Base-by-base conservation (phyloP, 2,888 invertebrate species). In the Lepas anatifera region DNA sequence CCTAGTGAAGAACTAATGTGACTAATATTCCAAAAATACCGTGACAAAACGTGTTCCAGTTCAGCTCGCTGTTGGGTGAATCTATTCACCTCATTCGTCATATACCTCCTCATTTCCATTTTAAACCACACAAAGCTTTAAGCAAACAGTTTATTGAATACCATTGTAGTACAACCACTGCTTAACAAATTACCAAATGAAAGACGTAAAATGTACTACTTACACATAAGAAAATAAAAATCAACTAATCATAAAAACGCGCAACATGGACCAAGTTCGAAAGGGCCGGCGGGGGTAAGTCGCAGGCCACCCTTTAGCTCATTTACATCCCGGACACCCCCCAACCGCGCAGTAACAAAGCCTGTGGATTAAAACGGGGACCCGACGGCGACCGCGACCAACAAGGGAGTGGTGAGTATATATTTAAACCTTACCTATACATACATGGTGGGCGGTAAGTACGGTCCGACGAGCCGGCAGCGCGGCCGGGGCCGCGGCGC, bases 131-230 rank as follows among this genome's bases (percentile, higher is more conserved):
- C 25, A 27, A 10, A n/a, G 29, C 32, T 35, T 35, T 58, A 58
- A 58, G 58, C 58, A 58, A 66, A 66, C 66, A 41, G 37, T 66
- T 66, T 66, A 66, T 66, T 66, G 66, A 66, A 66, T 66, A 39
- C 37, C 66, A 58, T 10, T 58, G 66, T 41, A 66, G 37, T 66
- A 66, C 66, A 66, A 66, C 66, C 39, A 66, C 66, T 39, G 66
- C n/a, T 66, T 66, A 66, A 66, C 66, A 66, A 66, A 66, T 58
- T 66, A 66, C 66, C 66, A 66, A 66, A 66, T 66, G 66, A 66
- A 66, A 66, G 66, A 66, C 66, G 41, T 66, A 66, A 66, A 66
- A 66, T 41, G 41, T 66, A 39, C 66, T 66, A 66, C 66, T 39
- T 39, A 66, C 66, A 41, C 66, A 66, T 66, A 66, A 39, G 66